Evolutionary conservation across 2,113 vertebrate genomes (phyloP).

Genomic region (Pardalotus punctatus): DNA sequence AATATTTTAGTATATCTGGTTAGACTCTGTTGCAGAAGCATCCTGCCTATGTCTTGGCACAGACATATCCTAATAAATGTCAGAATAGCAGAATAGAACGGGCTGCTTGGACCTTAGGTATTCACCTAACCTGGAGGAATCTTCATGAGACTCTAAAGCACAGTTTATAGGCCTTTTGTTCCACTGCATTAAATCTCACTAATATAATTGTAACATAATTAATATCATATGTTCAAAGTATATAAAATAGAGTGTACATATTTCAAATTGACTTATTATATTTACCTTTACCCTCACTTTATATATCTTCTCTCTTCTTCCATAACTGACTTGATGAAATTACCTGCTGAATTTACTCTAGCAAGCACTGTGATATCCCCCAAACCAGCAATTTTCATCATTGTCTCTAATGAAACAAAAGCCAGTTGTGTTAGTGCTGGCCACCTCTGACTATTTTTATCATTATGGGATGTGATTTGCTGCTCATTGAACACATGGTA

Average conservation of each 20-base stretch:
- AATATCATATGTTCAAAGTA: not conserved
- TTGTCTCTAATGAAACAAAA: not conserved
- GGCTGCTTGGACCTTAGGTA: not conserved
- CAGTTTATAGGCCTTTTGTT: not conserved
- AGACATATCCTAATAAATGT: not conserved
- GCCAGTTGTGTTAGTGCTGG: not conserved
- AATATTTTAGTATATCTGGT: conserved; percentile 11
- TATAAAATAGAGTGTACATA: not conserved
- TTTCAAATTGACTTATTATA: not conserved
- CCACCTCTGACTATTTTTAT: not conserved
- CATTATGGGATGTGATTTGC: not conserved
- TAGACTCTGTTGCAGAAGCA: not conserved
- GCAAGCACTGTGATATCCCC: not conserved
- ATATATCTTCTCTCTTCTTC: not conserved
- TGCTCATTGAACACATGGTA: not conserved
- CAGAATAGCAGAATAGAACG: not conserved
- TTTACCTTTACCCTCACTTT: not conserved
- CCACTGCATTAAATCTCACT: not conserved
- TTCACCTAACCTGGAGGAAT: not conserved
- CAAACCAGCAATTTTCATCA: not conserved
- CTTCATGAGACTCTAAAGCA: not conserved
- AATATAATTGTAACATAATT: not conserved
- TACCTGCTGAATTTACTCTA: not conserved
- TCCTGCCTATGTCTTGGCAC: conserved; percentile 1
- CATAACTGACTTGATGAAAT: not conserved